Evolutionary conservation across 2,113 vertebrate genomes (phyloP).

Genomic region (Myanophis thanlyinensis): DNA sequence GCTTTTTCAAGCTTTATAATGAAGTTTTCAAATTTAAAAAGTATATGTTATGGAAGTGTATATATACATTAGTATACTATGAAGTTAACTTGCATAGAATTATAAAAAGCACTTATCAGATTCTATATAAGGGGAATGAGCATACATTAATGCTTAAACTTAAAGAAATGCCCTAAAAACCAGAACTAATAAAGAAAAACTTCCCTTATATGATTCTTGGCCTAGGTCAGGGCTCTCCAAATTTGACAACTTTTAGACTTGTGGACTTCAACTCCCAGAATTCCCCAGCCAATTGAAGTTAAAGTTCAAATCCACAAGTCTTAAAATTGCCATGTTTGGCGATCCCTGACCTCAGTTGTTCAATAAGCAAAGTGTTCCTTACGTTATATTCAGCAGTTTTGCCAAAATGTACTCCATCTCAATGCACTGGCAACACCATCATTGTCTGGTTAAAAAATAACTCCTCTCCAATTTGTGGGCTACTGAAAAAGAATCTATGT

Average conservation of each 20-base stretch:
- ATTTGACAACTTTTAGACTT: neutral
- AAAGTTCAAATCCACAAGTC: neutral
- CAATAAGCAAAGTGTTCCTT: neutral
- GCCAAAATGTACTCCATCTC: neutral
- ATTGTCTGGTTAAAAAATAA: neutral
- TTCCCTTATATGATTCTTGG: neutral
- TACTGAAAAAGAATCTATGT: neutral
- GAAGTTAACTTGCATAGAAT: neutral
- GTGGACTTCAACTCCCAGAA: neutral
- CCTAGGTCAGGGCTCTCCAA: neutral
- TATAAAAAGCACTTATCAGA: neutral
- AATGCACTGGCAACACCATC: neutral
- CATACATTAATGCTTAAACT: neutral
- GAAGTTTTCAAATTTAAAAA: neutral
- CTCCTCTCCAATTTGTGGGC: neutral
- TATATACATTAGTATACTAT: neutral
- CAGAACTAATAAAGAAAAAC: neutral
- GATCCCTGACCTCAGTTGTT: rapidly evolving
- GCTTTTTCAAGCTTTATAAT: neutral
- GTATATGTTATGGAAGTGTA: neutral
- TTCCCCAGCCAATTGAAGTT: neutral
- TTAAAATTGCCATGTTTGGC: neutral
- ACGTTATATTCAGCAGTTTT: neutral
- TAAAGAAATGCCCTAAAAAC: neutral
- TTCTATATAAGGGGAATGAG: neutral